Evolutionary conservation across 2,797 vertebrate species (phyloP).

Genomic region (Chrosomus eos): DNA sequence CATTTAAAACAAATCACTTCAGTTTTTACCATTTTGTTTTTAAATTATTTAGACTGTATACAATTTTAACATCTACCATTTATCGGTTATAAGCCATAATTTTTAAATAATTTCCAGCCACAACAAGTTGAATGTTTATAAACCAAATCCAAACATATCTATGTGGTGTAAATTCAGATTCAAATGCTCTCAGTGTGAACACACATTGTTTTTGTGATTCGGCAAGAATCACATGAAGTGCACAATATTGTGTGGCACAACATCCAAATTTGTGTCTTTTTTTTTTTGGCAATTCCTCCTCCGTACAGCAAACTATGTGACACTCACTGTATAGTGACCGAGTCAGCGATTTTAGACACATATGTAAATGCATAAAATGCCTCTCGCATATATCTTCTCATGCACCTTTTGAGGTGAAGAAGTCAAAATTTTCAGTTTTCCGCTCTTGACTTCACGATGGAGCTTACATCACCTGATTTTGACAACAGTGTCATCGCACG

Average conservation of each 20-base stretch:
- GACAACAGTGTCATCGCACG: background rate
- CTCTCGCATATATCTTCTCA: background rate
- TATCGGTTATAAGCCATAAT: background rate
- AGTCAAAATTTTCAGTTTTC: background rate
- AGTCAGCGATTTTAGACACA: background rate
- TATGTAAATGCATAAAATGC: background rate
- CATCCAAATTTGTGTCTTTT: background rate
- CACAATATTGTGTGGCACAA: background rate
- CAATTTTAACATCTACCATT: background rate
- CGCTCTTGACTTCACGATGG: background rate
- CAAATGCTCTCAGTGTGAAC: background rate
- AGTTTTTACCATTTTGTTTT: background rate
- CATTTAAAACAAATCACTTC: background rate
- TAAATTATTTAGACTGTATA: background rate
- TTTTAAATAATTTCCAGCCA: background rate
- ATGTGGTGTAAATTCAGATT: background rate
- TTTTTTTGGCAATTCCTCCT: background rate
- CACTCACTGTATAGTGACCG: background rate
- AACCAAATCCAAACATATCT: background rate
- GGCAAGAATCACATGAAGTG: too few relatives aligned
- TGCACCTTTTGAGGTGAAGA: background rate
- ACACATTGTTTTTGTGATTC: background rate
- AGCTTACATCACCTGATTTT: background rate
- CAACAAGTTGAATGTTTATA: background rate
- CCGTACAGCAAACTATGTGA: background rate